Evolutionary conservation across 1,140 invertebrate species (phyloP), one percentile per base, ranked within the genome.

Genomic region (Triops cancriformis): DNA sequence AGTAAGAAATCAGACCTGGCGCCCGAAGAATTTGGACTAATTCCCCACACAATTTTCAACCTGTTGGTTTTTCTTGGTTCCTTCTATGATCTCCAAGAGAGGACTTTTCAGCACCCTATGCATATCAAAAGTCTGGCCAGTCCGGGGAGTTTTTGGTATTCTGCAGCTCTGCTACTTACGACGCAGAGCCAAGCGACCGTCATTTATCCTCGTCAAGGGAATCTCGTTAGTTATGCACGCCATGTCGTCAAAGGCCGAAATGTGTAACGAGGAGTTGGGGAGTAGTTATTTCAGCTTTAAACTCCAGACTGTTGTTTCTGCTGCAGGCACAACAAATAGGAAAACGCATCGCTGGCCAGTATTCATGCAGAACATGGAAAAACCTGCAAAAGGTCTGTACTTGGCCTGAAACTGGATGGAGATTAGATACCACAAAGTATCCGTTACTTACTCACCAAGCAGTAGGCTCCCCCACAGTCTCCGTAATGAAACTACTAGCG

Each of bases 151-250:
- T 64, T 64, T 64, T 23, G 51, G 51, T 64, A 64, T 23, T 64
- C 51, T 64, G 51, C 51, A 64, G 51, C 51, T 64, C 51, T 23
- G 51, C 51, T 64, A 64, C 51, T 64, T 64, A 64, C 9, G 51
- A 64, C 51, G 51, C 51, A 64, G 14, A 64, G 18, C n/a, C n/a
- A 64, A 64, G 51, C 14, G 51, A 64, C 51, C 51, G 51, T 64
- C 51, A 64, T 64, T 64, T 64, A 64, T 64, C 51, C 51, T 64
- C 51, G 51, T 64, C 51, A 64, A 64, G 51, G 51, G 51, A 64
- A 64, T 64, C 51, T 64, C 51, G 51, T 64, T 64, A 64, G 51
- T 23, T 64, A 64, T 64, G 51, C 51, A 64, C 51, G 51, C 51
- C 51, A 18, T 64, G 51, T 64, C 51, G 51, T 64, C 51, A 23